Evolutionary conservation across 2,888 invertebrate species (phyloP).

Genomic region (Polylopha cassiicola): DNA sequence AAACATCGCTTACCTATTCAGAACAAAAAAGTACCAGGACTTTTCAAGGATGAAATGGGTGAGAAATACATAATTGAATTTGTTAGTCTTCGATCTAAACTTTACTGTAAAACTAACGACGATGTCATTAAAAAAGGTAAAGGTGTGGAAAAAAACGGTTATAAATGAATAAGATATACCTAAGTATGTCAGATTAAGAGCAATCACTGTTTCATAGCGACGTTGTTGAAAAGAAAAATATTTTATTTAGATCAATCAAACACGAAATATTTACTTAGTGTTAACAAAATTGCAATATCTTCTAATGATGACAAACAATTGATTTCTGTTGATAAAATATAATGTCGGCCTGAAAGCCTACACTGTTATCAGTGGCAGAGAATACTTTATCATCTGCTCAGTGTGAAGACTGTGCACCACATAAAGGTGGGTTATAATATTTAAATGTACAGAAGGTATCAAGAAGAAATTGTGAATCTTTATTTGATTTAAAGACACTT

Average conservation of each 20-base stretch:
- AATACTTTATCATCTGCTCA: too few species aligned
- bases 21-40: conserved; percentile 13
- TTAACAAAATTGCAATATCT: conserved; percentile 1
- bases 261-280: conserved; percentile 3
- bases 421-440: too few species aligned
- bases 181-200: background rate
- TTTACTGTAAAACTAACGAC: background rate
- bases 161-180: too few species aligned
- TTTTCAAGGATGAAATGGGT: conserved; percentile 6
- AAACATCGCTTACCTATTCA: conserved; percentile 7
- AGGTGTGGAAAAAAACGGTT: too few species aligned
- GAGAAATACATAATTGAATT: background rate
- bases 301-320: conserved; percentile 1
- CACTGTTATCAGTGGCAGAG: too few species aligned
- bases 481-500: too few species aligned
- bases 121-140: background rate
- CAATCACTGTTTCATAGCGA: conserved; percentile 2
- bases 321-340: conserved; percentile 1
- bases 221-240: conserved; percentile 1
- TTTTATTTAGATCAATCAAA: conserved; percentile 5
- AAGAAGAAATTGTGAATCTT: too few species aligned
- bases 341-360: background rate
- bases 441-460: too few species aligned
- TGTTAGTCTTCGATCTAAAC: background rate
- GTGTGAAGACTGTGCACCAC: too few species aligned